Evolutionary conservation across 2,797 vertebrate genomes (phyloP).

Genomic region (Periparus ater): DNA sequence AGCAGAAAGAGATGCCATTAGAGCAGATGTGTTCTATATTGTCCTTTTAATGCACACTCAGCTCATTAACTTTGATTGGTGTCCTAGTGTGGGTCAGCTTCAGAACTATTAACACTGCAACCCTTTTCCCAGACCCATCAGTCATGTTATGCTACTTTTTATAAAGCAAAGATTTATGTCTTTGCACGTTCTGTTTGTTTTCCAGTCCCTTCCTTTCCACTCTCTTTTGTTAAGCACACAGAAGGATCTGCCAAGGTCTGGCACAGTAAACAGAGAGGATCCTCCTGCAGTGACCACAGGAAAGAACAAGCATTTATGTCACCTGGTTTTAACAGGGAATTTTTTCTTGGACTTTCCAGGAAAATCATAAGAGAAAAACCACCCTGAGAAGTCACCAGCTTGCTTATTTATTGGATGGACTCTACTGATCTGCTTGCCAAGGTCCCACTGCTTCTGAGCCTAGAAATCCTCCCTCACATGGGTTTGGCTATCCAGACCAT

Average conservation of each 20-base stretch:
- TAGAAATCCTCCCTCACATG: neutral
- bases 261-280: neutral
- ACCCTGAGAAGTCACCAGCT: neutral
- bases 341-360: neutral
- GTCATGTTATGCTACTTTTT: neutral
- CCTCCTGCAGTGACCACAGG: neutral
- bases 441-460: neutral
- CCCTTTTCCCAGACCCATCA: neutral
- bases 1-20: conserved; percentile 24
- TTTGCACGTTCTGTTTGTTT: neutral
- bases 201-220: neutral
- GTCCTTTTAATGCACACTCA: conserved; percentile 6
- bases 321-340: neutral
- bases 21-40: neutral
- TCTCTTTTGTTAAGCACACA: neutral
- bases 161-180: neutral
- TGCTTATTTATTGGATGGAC: neutral
- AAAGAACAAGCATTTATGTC: neutral
- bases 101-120: neutral
- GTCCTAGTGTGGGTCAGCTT: neutral
- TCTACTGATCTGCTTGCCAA: neutral
- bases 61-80: conserved; percentile 28
- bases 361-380: neutral
- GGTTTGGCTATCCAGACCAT: neutral
- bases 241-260: neutral